Conservation (phyloP, 2,888 invertebrate species). For the Mythimna impura region DNA sequence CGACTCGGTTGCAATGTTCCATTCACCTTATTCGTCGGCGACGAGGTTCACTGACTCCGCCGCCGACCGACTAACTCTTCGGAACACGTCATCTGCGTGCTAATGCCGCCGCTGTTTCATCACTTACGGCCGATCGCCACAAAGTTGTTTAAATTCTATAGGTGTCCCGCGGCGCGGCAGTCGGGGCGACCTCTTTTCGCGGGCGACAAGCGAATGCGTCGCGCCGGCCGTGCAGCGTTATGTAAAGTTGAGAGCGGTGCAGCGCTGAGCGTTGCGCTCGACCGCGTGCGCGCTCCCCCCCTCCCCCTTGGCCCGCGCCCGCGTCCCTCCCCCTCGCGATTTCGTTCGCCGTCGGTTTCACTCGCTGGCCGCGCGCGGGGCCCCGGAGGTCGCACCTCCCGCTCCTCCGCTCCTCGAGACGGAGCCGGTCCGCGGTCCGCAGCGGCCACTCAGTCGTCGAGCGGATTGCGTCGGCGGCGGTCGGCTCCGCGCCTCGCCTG, state of each 20-base stretch:
- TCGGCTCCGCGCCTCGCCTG: slow-evolving; percentile 70
- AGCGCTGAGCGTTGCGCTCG: slow-evolving; percentile 86
- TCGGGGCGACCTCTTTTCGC: slow-evolving; percentile 85
- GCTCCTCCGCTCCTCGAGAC: slow-evolving; percentile 79
- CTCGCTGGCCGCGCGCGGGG: slow-evolving; percentile 81
- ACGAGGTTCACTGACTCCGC: slow-evolving; percentile 88
- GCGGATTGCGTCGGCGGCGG: slow-evolving; percentile 86
- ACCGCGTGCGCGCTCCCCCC: slow-evolving; percentile 84
- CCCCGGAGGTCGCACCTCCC: slow-evolving; percentile 87
- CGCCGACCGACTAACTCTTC: slow-evolving; percentile 84
- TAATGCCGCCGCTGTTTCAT: slow-evolving; percentile 84
- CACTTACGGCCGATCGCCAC: slow-evolving; percentile 77
- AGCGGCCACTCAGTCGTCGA: slow-evolving; percentile 85
- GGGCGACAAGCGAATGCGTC: slow-evolving; percentile 73
- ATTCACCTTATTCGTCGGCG: slow-evolving; percentile 88
- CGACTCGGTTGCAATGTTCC: slow-evolving; percentile 88
- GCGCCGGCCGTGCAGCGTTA: slow-evolving; percentile 82
- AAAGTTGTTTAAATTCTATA: slow-evolving; percentile 85
- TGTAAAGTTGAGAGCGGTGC: slow-evolving; percentile 87
- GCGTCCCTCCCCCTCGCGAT: slow-evolving; percentile 80
- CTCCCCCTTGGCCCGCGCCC: slow-evolving; percentile 56
- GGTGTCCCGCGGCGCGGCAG: slow-evolving; percentile 79
- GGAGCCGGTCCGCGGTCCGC: slow-evolving; percentile 73
- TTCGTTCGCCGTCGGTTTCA: slow-evolving; percentile 82
- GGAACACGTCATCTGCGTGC: slow-evolving; percentile 86